A percentile compares a stretch with the other conserved stretches of the same genome.
phyloP scores from a whole-genome alignment of 2,113 vertebrate genomes.

The Sapayoa aenigma region DNA sequence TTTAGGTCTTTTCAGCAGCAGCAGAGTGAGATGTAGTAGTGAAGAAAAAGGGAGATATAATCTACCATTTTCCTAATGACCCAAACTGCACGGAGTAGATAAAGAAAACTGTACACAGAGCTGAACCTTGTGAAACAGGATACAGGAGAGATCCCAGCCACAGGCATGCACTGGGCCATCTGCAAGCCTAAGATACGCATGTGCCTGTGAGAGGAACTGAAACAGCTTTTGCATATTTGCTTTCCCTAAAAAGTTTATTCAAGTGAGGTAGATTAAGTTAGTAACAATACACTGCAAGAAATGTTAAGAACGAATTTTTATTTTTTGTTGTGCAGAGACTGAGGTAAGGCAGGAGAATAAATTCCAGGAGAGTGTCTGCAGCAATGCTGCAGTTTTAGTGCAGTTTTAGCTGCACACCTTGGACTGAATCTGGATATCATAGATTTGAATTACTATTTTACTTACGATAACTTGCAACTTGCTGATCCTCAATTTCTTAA shows the following conservation, averaged over 20 bases:
- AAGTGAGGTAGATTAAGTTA: neutral
- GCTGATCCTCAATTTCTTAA: neutral
- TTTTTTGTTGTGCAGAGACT: neutral
- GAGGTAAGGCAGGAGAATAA: neutral
- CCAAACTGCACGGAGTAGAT: neutral
- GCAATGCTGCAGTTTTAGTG: neutral
- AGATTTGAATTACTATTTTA: neutral
- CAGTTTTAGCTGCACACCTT: neutral
- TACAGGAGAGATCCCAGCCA: neutral
- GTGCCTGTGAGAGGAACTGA: neutral
- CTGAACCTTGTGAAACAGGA: neutral
- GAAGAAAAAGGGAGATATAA: neutral
- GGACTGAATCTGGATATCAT: neutral
- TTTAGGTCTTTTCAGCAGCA: neutral
- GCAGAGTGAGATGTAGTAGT: neutral
- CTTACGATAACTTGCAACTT: neutral
- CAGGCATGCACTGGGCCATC: neutral
- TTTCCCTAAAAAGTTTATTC: neutral
- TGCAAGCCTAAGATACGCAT: fast-evolving
- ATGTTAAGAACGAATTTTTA: neutral
- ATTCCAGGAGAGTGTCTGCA: neutral
- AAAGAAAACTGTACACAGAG: neutral
- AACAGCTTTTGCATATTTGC: neutral
- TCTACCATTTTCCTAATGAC: neutral
- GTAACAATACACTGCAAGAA: neutral